Percentiles rank a stretch among this genome's conserved stretches.
These are phyloP conservation scores for Volucella bombylans DNA, from an alignment of 2,888 invertebrate genomes.

Conservation along the genomic window DNA sequence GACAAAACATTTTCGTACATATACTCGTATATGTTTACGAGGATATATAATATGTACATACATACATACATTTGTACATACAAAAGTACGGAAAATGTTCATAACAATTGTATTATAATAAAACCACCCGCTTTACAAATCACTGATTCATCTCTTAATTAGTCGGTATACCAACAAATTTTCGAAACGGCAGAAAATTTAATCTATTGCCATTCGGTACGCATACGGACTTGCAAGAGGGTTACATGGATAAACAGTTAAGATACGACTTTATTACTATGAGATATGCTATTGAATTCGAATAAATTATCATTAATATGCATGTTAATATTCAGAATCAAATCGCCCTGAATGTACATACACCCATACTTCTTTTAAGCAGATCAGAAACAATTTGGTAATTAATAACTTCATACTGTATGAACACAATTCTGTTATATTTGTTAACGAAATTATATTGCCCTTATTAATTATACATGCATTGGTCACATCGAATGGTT, in stretches of 20 bases:
- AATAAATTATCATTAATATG: slow-evolving; percentile 70
- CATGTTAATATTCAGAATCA: slow-evolving; percentile 63
- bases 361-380: slow-evolving; percentile 10
- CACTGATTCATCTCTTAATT: slow-evolving; percentile 62
- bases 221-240: slow-evolving; percentile 58
- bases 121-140: slow-evolving; percentile 22
- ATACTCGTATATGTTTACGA: background rate
- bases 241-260: slow-evolving; percentile 63
- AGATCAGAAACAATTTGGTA: slow-evolving; percentile 63
- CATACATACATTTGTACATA: background rate
- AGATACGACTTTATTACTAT: slow-evolving; percentile 66
- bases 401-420: slow-evolving; percentile 70
- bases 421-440: slow-evolving; percentile 36
- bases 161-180: slow-evolving; percentile 70
- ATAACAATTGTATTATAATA: slow-evolving; percentile 2
- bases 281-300: slow-evolving; percentile 66
- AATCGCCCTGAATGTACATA: slow-evolving; percentile 26
- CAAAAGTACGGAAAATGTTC: background rate
- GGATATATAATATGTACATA: background rate
- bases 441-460: slow-evolving; percentile 58
- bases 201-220: slow-evolving; percentile 68
- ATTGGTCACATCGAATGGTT: slow-evolving; percentile 4
- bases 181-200: slow-evolving; percentile 66
- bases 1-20: background rate
- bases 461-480: slow-evolving; percentile 65